Evolutionary conservation across 2,113 vertebrate genomes (phyloP).

Genomic region (Suncus etruscus): DNA sequence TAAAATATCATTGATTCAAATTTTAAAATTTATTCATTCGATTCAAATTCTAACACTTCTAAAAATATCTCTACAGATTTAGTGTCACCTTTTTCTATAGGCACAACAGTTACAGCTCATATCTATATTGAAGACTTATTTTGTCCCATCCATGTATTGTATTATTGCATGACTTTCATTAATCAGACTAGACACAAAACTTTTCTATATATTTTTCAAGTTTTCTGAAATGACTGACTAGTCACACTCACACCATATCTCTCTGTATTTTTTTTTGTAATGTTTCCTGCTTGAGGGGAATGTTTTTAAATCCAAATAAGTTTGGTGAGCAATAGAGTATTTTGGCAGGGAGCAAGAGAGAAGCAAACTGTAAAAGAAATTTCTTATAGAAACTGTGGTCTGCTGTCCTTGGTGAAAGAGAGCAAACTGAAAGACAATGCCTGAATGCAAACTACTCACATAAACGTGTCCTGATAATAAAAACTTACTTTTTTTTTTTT

Average conservation of each 20-base stretch:
- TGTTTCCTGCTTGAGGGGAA: slow-evolving; percentile 1
- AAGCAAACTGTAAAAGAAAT: slow-evolving; percentile 20
- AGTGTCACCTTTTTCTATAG: slow-evolving; percentile 6
- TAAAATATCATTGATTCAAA: neutral
- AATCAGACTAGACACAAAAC: neutral
- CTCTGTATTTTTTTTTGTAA: neutral
- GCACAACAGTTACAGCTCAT: too few relatives aligned
- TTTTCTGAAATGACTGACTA: slow-evolving; percentile 34
- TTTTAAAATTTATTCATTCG: neutral
- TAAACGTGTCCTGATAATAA: neutral
- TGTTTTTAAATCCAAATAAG: slow-evolving; percentile 43
- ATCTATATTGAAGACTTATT: neutral
- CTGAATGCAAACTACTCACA: neutral
- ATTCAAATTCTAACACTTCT: neutral
- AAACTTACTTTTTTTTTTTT: neutral
- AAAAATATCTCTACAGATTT: neutral
- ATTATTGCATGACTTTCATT: neutral
- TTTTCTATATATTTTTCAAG: slow-evolving; percentile 49
- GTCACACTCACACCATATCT: neutral
- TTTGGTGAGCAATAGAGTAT: neutral
- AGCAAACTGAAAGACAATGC: neutral
- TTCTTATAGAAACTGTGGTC: slow-evolving; percentile 12
- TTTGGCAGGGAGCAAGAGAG: neutral
- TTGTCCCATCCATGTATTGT: too few relatives aligned
- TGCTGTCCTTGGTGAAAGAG: neutral